Conservation (phyloP, 2,113 vertebrate genomes). For the Brachyistius frenatus region DNA sequence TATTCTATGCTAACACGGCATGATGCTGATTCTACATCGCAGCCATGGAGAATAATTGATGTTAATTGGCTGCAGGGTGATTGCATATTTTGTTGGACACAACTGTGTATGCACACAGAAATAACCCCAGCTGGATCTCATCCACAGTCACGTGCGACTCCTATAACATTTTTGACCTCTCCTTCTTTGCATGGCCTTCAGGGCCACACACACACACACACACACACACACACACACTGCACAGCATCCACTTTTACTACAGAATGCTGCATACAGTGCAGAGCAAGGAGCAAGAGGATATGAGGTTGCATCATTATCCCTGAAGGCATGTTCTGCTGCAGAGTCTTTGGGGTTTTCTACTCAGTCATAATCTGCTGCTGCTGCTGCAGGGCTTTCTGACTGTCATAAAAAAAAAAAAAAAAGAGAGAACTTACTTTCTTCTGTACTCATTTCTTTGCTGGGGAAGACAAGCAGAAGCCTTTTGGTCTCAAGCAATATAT, state of each 20-base stretch:
- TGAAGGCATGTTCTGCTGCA: conserved; percentile 1
- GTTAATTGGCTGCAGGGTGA: no score
- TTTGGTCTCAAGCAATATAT: neutral
- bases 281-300: neutral
- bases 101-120: neutral
- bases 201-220: neutral
- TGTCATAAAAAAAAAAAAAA: neutral
- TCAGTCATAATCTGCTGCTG: conserved; percentile 8
- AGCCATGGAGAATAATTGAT: no score
- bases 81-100: no score
- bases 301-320: conserved; percentile 11
- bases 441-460: neutral
- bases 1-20: no score
- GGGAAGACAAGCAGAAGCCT: neutral
- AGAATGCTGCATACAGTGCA: neutral
- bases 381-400: neutral
- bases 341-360: conserved; percentile 6
- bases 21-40: no score
- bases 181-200: neutral
- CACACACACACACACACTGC: neutral
- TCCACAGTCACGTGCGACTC: neutral
- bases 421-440: neutral
- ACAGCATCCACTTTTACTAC: neutral
- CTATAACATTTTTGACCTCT: neutral
- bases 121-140: neutral